These are phyloP conservation scores for Microctonus brassicae DNA, from an alignment of 2,888 invertebrate genomes.

Conservation along the genomic window DNA sequence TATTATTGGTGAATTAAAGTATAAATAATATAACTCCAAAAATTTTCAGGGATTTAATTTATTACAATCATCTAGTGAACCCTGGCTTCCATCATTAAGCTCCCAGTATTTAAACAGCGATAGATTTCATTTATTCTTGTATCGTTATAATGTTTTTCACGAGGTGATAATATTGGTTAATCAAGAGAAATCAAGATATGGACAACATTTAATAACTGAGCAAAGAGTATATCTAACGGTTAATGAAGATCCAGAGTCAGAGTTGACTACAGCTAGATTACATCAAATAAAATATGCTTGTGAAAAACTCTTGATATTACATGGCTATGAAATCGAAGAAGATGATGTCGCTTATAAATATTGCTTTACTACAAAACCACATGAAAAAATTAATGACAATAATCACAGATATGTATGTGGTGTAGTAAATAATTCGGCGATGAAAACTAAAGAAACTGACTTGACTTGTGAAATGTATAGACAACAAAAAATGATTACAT, in stretches of 20 bases:
- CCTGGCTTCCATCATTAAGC: conserved; percentile 71
- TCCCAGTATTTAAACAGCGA: conserved; percentile 68
- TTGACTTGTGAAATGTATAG: conserved; percentile 72
- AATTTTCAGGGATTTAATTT: conserved; percentile 55
- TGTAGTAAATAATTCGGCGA: conserved; percentile 74
- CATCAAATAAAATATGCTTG: conserved; percentile 64
- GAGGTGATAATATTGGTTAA: conserved; percentile 59
- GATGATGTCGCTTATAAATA: conserved; percentile 62
- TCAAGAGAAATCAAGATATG: conserved; percentile 56
- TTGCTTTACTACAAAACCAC: conserved; percentile 69
- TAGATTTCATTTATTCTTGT: conserved; percentile 72
- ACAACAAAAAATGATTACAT: conserved; percentile 48
- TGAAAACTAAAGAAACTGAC: conserved; percentile 72
- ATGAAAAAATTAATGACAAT: conserved; percentile 56
- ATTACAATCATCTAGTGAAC: conserved; percentile 69
- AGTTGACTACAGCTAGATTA: conserved; percentile 65
- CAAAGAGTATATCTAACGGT: conserved; percentile 49
- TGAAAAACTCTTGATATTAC: conserved; percentile 62
- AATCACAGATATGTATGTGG: conserved; percentile 72
- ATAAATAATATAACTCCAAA: conserved; percentile 37
- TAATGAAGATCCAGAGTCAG: conserved; percentile 54
- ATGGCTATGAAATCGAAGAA: conserved; percentile 56
- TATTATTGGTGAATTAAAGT: background rate
- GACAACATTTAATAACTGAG: conserved; percentile 44
- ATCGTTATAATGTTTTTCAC: conserved; percentile 64